Conservation (phyloP, 2,888 invertebrate species). For the Drosophila silvestris region DNA sequence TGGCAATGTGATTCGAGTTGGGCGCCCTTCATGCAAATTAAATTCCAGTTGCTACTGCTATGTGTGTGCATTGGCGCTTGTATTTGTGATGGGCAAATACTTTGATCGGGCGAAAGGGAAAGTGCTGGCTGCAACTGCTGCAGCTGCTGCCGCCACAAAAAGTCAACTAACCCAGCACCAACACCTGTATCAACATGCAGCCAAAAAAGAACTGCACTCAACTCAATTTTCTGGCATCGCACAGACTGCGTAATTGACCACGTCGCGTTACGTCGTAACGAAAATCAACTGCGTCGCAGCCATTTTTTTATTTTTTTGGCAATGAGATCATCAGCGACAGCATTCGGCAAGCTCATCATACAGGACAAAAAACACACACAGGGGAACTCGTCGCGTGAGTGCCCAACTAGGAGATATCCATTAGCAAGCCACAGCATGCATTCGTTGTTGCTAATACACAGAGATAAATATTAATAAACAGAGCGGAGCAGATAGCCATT, state of each 20-base stretch:
- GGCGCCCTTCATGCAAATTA: slow-evolving; percentile 68
- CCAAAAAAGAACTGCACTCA: slow-evolving; percentile 9
- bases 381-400: neutral
- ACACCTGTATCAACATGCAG: slow-evolving; percentile 52
- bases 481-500: neutral
- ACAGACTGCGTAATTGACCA: slow-evolving; percentile 50
- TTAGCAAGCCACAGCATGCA: neutral
- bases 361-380: neutral
- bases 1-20: slow-evolving; percentile 44
- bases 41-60: slow-evolving; percentile 56
- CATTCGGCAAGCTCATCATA: slow-evolving; percentile 7
- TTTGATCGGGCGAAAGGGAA: slow-evolving; percentile 57
- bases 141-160: slow-evolving; percentile 24
- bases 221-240: slow-evolving; percentile 23
- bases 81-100: slow-evolving; percentile 54
- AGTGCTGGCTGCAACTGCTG: slow-evolving; percentile 40
- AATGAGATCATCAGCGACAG: slow-evolving; percentile 34
- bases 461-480: neutral
- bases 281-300: slow-evolving; percentile 57
- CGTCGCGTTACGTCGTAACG: slow-evolving; percentile 30
- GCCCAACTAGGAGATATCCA: neutral
- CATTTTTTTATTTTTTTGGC: neutral
- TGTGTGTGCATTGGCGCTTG: slow-evolving; percentile 17
- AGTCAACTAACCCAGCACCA: slow-evolving; percentile 10
- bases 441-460: neutral